These are phyloP conservation scores for Blastobasis adustella DNA, from an alignment of 2,888 invertebrate genomes.

Conservation along the genomic window DNA sequence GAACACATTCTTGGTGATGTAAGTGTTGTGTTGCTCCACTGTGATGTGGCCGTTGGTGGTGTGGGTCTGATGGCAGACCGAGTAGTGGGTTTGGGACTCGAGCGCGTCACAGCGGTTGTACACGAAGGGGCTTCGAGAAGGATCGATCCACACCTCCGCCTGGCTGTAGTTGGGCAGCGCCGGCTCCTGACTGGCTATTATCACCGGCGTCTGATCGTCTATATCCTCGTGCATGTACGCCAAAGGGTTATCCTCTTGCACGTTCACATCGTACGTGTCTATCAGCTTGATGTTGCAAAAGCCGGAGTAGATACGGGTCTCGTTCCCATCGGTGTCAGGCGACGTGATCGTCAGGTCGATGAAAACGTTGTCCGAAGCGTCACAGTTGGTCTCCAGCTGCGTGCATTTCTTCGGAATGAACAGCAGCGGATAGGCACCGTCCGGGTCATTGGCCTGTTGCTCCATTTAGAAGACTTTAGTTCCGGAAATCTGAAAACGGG, in stretches of 20 bases:
- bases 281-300: slow-evolving; percentile 52
- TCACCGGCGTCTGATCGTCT: slow-evolving; percentile 25
- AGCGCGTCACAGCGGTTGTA: slow-evolving; percentile 42
- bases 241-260: slow-evolving; percentile 11
- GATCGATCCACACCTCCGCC: slow-evolving; percentile 60
- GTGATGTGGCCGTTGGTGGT: slow-evolving; percentile 30
- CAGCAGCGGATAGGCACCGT: slow-evolving; percentile 42
- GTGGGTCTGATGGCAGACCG: slow-evolving; percentile 31
- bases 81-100: slow-evolving; percentile 29
- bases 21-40: slow-evolving; percentile 50
- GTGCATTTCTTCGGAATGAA: slow-evolving; percentile 52
- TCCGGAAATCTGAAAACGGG: too few species aligned
- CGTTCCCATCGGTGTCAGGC: slow-evolving; percentile 45
- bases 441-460: slow-evolving; percentile 16
- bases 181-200: slow-evolving; percentile 26
- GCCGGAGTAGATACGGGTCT: slow-evolving; percentile 44
- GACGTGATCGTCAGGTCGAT: slow-evolving; percentile 48
- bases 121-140: slow-evolving; percentile 48
- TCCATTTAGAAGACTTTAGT: too few species aligned
- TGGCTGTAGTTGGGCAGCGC: slow-evolving; percentile 32
- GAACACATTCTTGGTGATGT: slow-evolving; percentile 53
- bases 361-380: slow-evolving; percentile 43
- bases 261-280: slow-evolving; percentile 32
- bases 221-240: slow-evolving; percentile 1
- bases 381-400: slow-evolving; percentile 40